phyloP scores from a whole-genome alignment of 2,888 invertebrate genomes.

The Fragum sueziense region DNA sequence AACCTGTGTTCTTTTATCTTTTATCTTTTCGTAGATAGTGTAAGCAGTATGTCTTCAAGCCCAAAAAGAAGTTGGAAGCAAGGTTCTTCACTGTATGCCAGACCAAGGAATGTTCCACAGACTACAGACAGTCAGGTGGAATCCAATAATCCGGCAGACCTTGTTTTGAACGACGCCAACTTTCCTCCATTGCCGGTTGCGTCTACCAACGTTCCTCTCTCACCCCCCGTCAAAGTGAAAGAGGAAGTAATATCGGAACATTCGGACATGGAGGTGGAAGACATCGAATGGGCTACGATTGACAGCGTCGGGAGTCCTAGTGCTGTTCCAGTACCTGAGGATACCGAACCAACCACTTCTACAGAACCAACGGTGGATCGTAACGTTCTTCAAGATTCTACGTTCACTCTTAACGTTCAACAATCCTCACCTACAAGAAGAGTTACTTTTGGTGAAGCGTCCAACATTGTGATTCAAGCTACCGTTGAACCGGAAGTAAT shows the following conservation, averaged over 20 bases:
- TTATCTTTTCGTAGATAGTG: no score
- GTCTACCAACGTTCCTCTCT: background rate
- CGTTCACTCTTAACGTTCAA: background rate
- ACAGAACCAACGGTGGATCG: background rate
- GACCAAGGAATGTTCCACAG: background rate
- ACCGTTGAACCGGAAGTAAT: background rate
- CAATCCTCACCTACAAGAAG: background rate
- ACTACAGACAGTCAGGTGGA: background rate
- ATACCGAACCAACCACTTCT: no score
- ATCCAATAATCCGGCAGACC: background rate
- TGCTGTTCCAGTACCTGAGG: background rate
- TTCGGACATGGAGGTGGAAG: background rate
- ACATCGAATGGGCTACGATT: background rate
- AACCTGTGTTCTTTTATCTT: no score
- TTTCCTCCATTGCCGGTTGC: background rate
- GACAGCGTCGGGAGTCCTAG: background rate
- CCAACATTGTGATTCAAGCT: no score
- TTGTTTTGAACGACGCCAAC: background rate
- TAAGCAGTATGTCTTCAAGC: no score
- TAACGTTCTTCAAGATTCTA: background rate
- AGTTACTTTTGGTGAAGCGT: no score
- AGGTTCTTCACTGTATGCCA: background rate
- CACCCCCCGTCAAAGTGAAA: background rate
- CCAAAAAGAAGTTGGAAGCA: no score
- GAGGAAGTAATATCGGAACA: background rate